A percentile compares a stretch with the other conserved stretches of the same genome.
phyloP scores from a whole-genome alignment of 2,113 vertebrate genomes.

The Cynoglossus semilaevis region DNA sequence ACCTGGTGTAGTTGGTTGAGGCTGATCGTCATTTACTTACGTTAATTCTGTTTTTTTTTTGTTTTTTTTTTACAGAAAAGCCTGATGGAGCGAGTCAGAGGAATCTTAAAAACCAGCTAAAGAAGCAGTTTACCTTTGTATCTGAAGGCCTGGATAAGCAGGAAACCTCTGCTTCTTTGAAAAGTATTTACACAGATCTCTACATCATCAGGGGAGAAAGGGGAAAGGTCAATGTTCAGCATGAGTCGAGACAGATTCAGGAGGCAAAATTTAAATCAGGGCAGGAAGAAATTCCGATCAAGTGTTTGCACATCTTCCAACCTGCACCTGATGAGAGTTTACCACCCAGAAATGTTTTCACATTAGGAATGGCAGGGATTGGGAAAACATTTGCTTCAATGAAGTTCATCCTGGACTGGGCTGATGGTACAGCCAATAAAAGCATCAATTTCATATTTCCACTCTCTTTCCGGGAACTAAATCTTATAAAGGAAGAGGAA shows the following conservation, averaged over 20 bases:
- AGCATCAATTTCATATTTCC: constrained; percentile 22
- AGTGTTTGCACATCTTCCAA: constrained; percentile 40
- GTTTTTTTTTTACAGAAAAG: constrained; percentile 20
- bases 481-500: constrained; percentile 21
- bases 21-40: no score
- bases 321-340: not conserved
- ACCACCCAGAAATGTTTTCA: constrained; percentile 26
- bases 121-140: constrained; percentile 12
- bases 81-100: not conserved
- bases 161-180: constrained; percentile 21
- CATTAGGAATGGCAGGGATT: constrained; percentile 48
- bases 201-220: constrained; percentile 39
- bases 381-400: constrained; percentile 48
- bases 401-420: constrained; percentile 60
- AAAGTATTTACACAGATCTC: constrained; percentile 47
- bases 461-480: constrained; percentile 45
- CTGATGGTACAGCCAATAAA: not conserved
- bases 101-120: constrained; percentile 24
- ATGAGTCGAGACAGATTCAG: not conserved
- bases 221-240: constrained; percentile 7
- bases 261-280: constrained; percentile 18
- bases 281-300: constrained; percentile 33
- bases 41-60: no score
- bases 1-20: no score
- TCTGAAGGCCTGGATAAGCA: constrained; percentile 31